These are phyloP conservation scores for Butorides virescens DNA, from an alignment of 2,113 vertebrate species.

Conservation along the genomic window DNA sequence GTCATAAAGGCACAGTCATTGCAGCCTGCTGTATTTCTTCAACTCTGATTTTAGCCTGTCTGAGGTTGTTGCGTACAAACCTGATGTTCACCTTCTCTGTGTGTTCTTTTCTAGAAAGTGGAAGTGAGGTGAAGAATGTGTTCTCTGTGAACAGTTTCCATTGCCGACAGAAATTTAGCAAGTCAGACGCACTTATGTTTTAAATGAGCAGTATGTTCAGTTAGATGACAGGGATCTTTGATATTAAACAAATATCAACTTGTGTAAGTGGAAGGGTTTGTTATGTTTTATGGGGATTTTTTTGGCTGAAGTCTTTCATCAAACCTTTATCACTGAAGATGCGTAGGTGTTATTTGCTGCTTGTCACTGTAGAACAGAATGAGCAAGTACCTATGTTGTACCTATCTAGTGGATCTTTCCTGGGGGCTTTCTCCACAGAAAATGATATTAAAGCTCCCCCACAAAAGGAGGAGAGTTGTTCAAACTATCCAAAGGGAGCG, in stretches of 20 bases:
- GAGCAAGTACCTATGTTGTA: neutral
- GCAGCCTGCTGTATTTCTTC: neutral
- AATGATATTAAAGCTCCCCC: neutral
- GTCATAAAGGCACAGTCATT: neutral
- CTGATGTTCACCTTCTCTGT: neutral
- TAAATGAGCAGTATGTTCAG: neutral
- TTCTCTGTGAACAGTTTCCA: neutral
- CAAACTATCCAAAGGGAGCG: neutral
- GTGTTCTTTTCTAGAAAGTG: neutral
- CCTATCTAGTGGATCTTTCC: neutral
- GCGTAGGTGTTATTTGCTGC: neutral
- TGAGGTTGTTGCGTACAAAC: neutral
- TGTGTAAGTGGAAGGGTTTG: neutral
- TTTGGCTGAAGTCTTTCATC: neutral
- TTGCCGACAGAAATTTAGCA: neutral
- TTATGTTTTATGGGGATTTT: neutral
- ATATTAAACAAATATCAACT: neutral
- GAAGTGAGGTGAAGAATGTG: neutral
- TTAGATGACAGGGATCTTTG: neutral
- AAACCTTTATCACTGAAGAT: neutral
- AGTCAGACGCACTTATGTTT: neutral
- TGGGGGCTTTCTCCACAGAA: neutral
- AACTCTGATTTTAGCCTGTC: neutral
- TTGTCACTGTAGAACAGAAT: neutral
- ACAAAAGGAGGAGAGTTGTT: neutral